phyloP scores from a whole-genome alignment of 1,140 invertebrate genomes.

The Sesamia nonagrioides region DNA sequence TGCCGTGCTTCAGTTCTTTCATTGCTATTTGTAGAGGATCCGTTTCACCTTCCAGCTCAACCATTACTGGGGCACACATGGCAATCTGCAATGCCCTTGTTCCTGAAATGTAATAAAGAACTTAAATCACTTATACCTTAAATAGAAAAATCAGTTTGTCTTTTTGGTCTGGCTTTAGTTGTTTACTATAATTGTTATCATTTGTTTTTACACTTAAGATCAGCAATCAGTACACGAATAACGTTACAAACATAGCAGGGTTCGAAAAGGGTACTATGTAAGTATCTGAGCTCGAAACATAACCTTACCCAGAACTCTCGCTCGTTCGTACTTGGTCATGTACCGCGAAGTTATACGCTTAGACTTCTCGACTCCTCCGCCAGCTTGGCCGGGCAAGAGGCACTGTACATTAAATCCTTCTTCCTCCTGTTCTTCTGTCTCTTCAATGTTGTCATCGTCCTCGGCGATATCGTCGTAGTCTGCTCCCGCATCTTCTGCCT shows the following conservation, averaged over 20 bases:
- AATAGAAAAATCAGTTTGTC: neutral
- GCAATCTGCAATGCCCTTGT: conserved; percentile 99
- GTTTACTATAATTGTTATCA: too few species aligned
- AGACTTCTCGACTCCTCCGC: conserved; percentile 92
- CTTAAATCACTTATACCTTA: neutral
- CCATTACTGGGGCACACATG: conserved; percentile 99
- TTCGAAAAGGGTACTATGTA: too few species aligned
- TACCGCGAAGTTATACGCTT: conserved; percentile 96
- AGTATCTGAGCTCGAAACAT: neutral
- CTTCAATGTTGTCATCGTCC: conserved; percentile 83
- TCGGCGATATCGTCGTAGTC: conserved; percentile 84
- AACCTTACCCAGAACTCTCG: conserved; percentile 79
- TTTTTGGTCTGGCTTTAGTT: too few species aligned
- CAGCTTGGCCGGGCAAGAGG: conserved; percentile 91
- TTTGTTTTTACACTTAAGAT: too few species aligned
- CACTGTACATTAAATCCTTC: conserved; percentile 92
- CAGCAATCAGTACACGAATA: too few species aligned
- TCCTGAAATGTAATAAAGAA: conserved; percentile 89
- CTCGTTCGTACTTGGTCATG: conserved; percentile 97
- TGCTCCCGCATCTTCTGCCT: conserved; percentile 79
- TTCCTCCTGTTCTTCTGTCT: conserved; percentile 87
- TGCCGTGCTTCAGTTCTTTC: conserved; percentile 99
- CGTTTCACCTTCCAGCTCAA: conserved; percentile 99
- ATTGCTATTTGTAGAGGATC: conserved; percentile 99
- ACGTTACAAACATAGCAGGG: too few species aligned